Conservation (phyloP, 2,797 vertebrate species). For the Mus spretus region DNA sequence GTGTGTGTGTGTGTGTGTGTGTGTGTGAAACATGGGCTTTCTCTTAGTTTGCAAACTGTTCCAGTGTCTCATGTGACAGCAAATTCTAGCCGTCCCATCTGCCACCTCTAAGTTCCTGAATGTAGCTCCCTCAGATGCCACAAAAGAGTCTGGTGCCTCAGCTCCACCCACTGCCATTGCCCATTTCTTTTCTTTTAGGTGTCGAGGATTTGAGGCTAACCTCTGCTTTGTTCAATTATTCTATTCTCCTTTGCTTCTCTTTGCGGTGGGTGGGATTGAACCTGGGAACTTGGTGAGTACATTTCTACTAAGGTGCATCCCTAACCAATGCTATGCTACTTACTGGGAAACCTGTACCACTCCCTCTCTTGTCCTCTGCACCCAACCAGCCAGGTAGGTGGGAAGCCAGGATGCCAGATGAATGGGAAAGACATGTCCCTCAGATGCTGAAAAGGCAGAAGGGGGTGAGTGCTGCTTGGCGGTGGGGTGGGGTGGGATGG, state of each 20-base stretch:
- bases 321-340: not conserved
- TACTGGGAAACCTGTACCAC: not conserved
- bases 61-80: not conserved
- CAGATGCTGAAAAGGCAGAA: not conserved
- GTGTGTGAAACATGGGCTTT: not conserved
- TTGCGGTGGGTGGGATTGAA: not conserved
- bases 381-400: not conserved
- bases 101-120: not conserved
- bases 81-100: not conserved
- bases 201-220: not conserved
- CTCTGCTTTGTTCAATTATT: not conserved
- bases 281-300: not conserved
- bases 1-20: no score
- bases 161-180: no score
- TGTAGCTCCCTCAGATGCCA: not conserved
- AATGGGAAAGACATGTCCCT: rapidly evolving
- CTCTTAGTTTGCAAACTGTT: not conserved
- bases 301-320: not conserved
- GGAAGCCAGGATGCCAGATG: not conserved
- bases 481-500: no score
- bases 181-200: not conserved
- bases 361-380: not conserved
- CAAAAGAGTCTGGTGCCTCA: rapidly evolving
- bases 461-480: rapidly evolving
- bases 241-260: not conserved